A percentile compares a stretch with the other conserved stretches of the same genome.
phyloP scores from a whole-genome alignment of 2,888 invertebrate species.

The Apantesis nais region DNA sequence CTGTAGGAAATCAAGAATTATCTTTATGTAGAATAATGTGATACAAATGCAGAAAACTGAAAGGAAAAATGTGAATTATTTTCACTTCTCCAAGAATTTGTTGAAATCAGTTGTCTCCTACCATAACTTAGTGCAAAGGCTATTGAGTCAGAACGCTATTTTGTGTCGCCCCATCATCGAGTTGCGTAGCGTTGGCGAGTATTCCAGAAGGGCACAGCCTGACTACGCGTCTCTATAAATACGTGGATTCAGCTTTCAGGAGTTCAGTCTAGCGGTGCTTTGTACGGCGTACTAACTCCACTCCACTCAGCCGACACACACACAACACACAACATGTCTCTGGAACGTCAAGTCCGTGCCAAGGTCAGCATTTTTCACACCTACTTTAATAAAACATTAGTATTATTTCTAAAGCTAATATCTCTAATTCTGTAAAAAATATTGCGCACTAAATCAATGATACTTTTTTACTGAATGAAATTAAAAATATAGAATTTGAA shows the following conservation, averaged over 20 bases:
- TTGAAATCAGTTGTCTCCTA: slow-evolving; percentile 17
- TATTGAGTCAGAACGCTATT: slow-evolving; percentile 80
- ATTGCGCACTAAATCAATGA: background rate
- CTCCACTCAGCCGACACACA: slow-evolving; percentile 59
- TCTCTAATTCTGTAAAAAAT: background rate
- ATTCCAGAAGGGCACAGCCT: slow-evolving; percentile 82
- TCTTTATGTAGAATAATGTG: background rate
- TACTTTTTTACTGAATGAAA: background rate
- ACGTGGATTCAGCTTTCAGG: slow-evolving; percentile 73
- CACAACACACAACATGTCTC: slow-evolving; percentile 89
- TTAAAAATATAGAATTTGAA: background rate
- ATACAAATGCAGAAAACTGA: background rate
- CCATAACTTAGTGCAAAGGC: slow-evolving; percentile 49
- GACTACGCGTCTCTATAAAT: slow-evolving; percentile 73
- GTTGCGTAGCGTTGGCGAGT: slow-evolving; percentile 64
- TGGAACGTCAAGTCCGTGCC: slow-evolving; percentile 96
- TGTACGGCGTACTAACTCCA: slow-evolving; percentile 66
- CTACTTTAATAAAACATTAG: slow-evolving; percentile 1
- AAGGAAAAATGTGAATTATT: background rate
- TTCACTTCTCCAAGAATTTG: background rate
- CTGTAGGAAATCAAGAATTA: too few species aligned
- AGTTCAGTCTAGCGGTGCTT: slow-evolving; percentile 82
- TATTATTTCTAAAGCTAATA: background rate
- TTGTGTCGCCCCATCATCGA: slow-evolving; percentile 63
- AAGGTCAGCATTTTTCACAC: slow-evolving; percentile 87